Percentiles rank a stretch among this genome's conserved stretches.
phyloP scores from a whole-genome alignment of 2,888 invertebrate genomes.

The Drosophila borealis region DNA sequence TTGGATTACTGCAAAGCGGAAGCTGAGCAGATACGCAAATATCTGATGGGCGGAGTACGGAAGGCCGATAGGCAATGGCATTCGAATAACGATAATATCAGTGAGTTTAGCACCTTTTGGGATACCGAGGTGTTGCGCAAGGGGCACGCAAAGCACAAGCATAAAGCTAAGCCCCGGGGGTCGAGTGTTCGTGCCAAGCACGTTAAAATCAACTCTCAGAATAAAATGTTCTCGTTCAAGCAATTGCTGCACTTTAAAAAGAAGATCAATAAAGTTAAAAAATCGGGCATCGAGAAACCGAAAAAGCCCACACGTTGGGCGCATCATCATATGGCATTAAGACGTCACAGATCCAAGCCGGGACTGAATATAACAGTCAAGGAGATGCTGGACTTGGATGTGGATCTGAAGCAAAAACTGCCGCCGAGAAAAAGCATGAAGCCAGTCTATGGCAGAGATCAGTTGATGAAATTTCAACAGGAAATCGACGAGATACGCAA shows the following conservation, averaged over 20 bases:
- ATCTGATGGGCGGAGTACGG: background rate
- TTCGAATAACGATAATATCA: background rate
- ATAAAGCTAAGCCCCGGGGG: too few relatives aligned
- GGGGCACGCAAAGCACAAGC: background rate
- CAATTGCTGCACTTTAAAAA: too few relatives aligned
- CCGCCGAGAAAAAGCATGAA: background rate
- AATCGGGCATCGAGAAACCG: too few relatives aligned
- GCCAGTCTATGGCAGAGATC: too few relatives aligned
- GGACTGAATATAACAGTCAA: background rate
- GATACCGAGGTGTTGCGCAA: conserved; percentile 17
- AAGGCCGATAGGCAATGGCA: background rate
- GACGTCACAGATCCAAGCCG: background rate
- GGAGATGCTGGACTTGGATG: background rate
- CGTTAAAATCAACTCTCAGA: too few relatives aligned
- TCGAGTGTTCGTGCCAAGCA: too few relatives aligned
- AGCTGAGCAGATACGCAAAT: conserved; percentile 3
- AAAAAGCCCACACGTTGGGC: too few relatives aligned
- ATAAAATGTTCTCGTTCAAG: too few relatives aligned
- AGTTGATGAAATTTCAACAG: too few relatives aligned
- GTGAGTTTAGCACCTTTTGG: conserved; percentile 31
- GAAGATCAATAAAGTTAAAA: too few relatives aligned
- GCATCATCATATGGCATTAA: too few relatives aligned
- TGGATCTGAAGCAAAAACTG: background rate
- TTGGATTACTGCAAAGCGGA: conserved; percentile 14
- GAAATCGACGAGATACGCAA: too few relatives aligned